Base-by-base conservation (phyloP, 2,113 vertebrate species). In the Phodopus roborovskii region DNA sequence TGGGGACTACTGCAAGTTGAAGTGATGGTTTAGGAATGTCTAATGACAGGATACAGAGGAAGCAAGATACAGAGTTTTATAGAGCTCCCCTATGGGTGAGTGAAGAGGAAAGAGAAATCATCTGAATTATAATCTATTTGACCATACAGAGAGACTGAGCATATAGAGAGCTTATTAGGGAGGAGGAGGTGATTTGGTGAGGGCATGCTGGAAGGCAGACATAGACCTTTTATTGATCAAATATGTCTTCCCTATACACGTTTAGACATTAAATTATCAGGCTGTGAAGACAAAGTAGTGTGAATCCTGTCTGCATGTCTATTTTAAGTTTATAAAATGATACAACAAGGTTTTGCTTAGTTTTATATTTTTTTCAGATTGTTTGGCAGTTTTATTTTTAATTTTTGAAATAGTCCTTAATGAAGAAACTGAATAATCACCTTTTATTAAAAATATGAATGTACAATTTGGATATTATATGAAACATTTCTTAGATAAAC, bases 181-280 rank as follows among this genome's bases (percentile, higher is more conserved):
- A 83, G 12, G 26, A 94, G 64, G 39, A 74, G 71, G 20, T 75
- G 13, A 86, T 88, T 91, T 96, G 45, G 39, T 33, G 24, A 75
- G 2, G 19, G 7, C 10, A 15, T 88, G 39, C 13, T 90, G 11
- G n/a, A 58, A 24, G 19, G 16, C 82, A 95, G 74, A 83, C 53
- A 94, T 90, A 81, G 33, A 22, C 26, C 45, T 77, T 83, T 81
- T 71, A 58, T 50, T 84, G 66, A 78, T 93, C 66, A 94, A 81
- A 82, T 90, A 88, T 87, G 48, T 90, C 42, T 88, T 92, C 36
- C 45, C 91, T 88, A 91, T 84, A 39, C 48, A 94, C 89, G n/a
- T 60, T 50, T 58, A 84, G 30, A 45, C 8, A 83, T 56, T 91
- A 92, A 91, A 45, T 42, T 78, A 83, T 68, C 71, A 82, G 2